Base-by-base conservation (phyloP, 1,140 invertebrate genomes). In the Mylabris phalerata region DNA sequence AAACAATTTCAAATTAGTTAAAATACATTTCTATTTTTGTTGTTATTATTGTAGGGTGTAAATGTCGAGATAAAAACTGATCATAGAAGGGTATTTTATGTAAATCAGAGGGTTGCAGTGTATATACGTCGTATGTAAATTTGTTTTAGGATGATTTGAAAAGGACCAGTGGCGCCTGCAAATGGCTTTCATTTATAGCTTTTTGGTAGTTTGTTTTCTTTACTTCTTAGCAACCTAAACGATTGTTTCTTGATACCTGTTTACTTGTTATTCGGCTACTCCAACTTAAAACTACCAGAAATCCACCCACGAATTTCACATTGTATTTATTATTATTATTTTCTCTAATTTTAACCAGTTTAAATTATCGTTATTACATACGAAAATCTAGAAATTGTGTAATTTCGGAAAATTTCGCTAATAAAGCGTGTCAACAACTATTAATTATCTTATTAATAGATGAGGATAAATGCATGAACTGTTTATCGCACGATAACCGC, bases 101-200 rank as follows among this genome's bases (percentile, higher is more conserved):
- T 57, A 61, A 61, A 61, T 61, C 55, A 47, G 7, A 57, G 59
- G 59, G 54, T 51, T 32, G 48, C 59, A 61, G 32, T 32, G 7
- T 32, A 7, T 32, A 32, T 32, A 32, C 32, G 49, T 43, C 46
- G 59, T 61, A 51, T 57, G 59, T 61, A 50, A 61, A 61, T 61
- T 61, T 57, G 59, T 61, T 61, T 61, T 57, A 61, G 55, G 55
- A 56, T 56, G 55, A 61, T 61, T 61, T 57, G 59, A 61, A 61
- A 60, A 54, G 56, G 54, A 57, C 59, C 59, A 61, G 54, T 57
- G 54, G 49, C 49, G 59, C 55, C 49, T 61, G 59, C 55, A 52
- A 61, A 61, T 61, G 59, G 54, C 57, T 61, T 61, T 61, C 48
- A 56, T 54, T 61, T 61, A 61, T 44, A 50, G 49, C 49, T 54